Base-by-base conservation (phyloP, 2,113 vertebrate genomes). In the Alligator mississippiensis region DNA sequence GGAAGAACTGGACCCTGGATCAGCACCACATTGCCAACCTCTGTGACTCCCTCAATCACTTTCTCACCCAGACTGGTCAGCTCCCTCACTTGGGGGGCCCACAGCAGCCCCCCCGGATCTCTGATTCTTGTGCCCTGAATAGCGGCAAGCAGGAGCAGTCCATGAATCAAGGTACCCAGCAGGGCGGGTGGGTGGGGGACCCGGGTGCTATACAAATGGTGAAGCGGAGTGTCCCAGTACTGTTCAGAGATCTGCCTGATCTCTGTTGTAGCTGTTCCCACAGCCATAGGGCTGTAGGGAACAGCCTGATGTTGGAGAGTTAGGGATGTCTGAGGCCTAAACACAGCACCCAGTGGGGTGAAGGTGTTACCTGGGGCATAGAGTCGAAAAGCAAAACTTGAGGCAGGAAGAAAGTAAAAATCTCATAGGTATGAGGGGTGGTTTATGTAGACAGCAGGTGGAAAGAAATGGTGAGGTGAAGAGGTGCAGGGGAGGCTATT, bases 1-100 rank as follows among this genome's bases (percentile, higher is more conserved):
- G 98, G 90, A 98, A 98, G 97, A 98, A 98, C 97, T 98, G 98
- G 98, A 98, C 98, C 85, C 97, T 98, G 75, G 98, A 98, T 97
- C 98, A 98, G 96, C 97, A 98, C 81, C 98, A 98, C 83, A 98
- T 98, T 90, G 98, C 98, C 96, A 98, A 98, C 80, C 97, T 98
- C 95, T 98, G 98, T 59, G 98, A 98, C 93, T 98, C 98, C 90
- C 98, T 98, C 88, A 98, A 98, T 97, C 98, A 98, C 91, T 98
- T 98, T 90, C 98, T 98, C 11, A 98, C 98, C 87, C 98, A 98
- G 96, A 98, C 98, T 81, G 98, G 98, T 79, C 98, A 98, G n/a
- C 96, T 98, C 62, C 98, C 98, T 94, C 97, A 98, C 2, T 97
- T 97, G 28, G 87, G 98, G 83, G 93, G 94, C 78, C 95, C 98